These are phyloP conservation scores for Iphiclides podalirius DNA, from an alignment of 2,888 invertebrate genomes.

Conservation along the genomic window DNA sequence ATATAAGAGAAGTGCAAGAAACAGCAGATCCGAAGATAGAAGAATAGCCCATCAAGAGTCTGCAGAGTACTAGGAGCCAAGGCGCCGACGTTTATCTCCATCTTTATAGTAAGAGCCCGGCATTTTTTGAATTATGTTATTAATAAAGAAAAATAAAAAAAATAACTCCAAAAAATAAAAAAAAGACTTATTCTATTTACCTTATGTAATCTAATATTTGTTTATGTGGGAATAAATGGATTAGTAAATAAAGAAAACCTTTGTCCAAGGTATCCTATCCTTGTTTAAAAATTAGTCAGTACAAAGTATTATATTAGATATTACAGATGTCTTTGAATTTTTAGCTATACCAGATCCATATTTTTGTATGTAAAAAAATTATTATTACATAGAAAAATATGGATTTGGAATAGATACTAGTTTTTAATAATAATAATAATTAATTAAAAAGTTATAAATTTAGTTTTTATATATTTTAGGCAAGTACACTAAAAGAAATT, in stretches of 20 bases:
- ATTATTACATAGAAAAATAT: too few relatives aligned
- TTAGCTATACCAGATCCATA: too few relatives aligned
- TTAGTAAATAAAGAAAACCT: slow-evolving; percentile 30
- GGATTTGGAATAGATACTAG: too few relatives aligned
- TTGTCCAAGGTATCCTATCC: slow-evolving; percentile 40
- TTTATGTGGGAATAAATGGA: slow-evolving; percentile 39
- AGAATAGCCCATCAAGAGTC: not conserved
- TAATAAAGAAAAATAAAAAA: slow-evolving; percentile 54
- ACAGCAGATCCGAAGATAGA: slow-evolving; percentile 25
- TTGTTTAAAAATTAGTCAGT: slow-evolving; percentile 46
- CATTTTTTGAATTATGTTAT: slow-evolving; percentile 72
- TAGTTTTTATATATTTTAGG: too few relatives aligned
- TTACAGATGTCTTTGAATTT: too few relatives aligned
- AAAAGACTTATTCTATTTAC: slow-evolving; percentile 38
- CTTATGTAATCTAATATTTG: slow-evolving; percentile 33
- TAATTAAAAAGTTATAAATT: too few relatives aligned
- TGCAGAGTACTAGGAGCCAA: slow-evolving; percentile 10
- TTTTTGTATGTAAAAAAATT: too few relatives aligned
- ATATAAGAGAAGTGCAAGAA: slow-evolving; percentile 20
- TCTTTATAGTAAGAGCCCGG: slow-evolving; percentile 74
- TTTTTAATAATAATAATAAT: too few relatives aligned
- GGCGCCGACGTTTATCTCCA: slow-evolving; percentile 43
- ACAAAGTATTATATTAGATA: too few relatives aligned
- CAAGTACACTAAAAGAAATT: too few relatives aligned
- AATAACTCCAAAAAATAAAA: slow-evolving; percentile 32